Conservation (phyloP, 1,140 invertebrate species). For the Stenopsyche tienmushanensis region DNA sequence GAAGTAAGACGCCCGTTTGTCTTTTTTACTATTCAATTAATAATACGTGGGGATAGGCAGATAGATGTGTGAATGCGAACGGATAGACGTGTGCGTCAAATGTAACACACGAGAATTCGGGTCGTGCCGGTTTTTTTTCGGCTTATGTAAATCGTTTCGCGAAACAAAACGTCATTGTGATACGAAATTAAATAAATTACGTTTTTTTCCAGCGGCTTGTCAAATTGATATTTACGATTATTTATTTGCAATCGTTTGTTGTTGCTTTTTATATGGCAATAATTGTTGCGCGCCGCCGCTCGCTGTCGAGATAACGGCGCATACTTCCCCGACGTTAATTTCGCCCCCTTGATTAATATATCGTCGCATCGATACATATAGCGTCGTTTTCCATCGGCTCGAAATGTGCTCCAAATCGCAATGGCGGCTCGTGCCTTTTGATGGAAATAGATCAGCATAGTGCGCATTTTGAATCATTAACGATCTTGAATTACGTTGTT, state of each 20-base stretch:
- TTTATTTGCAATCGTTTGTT: constrained; percentile 21
- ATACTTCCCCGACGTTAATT: too few species aligned
- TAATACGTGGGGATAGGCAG: constrained; percentile 3
- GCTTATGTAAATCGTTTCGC: constrained; percentile 20
- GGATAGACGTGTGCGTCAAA: background rate
- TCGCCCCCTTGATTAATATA: too few species aligned
- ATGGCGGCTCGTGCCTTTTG: too few species aligned
- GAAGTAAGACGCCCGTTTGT: constrained; percentile 1
- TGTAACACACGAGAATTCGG: constrained; percentile 7
- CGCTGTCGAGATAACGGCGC: too few species aligned
- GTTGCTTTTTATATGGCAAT: too few species aligned
- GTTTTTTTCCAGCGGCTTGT: constrained; percentile 14
- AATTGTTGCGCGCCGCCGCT: too few species aligned
- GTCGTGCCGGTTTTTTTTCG: constrained; percentile 17
- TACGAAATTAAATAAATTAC: constrained; percentile 26
- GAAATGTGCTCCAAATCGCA: too few species aligned
- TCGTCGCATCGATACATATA: too few species aligned
- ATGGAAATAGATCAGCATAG: too few species aligned
- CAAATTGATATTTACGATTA: constrained; percentile 25
- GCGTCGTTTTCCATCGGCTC: too few species aligned
- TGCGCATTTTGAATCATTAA: too few species aligned
- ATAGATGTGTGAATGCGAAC: constrained; percentile 19
- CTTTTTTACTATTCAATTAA: constrained; percentile 32
- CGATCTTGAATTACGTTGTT: too few species aligned
- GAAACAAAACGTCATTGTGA: constrained; percentile 27